phyloP scores from a whole-genome alignment of 2,888 invertebrate genomes.

The Tupiocoris notatus region DNA sequence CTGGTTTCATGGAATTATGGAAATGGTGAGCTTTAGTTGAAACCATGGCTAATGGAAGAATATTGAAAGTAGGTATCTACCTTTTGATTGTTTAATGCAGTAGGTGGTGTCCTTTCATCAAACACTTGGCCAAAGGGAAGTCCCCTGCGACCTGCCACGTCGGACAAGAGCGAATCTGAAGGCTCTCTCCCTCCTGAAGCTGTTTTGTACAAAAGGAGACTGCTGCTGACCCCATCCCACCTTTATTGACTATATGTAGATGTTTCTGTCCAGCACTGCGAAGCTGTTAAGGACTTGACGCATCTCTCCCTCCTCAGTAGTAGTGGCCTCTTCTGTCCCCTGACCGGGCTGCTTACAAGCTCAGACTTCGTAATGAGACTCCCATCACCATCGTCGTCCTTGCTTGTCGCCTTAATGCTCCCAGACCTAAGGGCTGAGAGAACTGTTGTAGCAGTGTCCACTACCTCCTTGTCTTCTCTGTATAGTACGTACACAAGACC shows the following conservation, averaged over 20 bases:
- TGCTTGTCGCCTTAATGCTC: neutral
- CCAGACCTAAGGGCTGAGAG: neutral
- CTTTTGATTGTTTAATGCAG: conserved; percentile 24
- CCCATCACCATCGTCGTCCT: neutral
- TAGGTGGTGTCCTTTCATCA: conserved; percentile 18
- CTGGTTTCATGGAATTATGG: no score
- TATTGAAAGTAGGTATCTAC: neutral
- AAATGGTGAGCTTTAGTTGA: no score
- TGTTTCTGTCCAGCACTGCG: conserved; percentile 8
- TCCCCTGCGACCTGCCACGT: conserved; percentile 4
- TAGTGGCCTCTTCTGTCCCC: neutral
- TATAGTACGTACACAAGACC: neutral
- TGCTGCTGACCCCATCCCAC: neutral
- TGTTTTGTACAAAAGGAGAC: neutral
- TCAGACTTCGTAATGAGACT: conserved; percentile 26
- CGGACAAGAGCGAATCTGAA: neutral
- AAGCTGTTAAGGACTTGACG: conserved; percentile 20
- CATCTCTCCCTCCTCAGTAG: neutral
- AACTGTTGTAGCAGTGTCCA: neutral
- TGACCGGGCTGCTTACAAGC: conserved; percentile 19
- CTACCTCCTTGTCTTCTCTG: neutral
- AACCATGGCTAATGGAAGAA: no score
- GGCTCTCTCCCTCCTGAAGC: conserved; percentile 4
- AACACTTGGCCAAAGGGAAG: neutral
- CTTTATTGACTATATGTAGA: conserved; percentile 34